Evolutionary conservation across 2,113 vertebrate species (phyloP).

Genomic region (Arenaria interpres): DNA sequence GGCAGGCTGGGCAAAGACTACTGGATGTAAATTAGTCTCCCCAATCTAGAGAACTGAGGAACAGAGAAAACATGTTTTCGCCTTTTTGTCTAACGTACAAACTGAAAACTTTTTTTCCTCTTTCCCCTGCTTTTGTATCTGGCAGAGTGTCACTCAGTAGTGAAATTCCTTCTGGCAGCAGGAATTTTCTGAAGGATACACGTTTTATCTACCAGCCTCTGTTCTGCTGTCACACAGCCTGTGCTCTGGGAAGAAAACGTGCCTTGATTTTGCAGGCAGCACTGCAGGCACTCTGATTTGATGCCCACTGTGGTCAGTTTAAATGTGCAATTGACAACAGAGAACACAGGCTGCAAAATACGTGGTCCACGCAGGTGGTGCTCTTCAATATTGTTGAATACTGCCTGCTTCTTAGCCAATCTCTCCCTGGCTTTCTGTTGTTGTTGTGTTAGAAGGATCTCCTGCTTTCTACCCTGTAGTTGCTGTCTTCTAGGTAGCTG

Average conservation of each 20-base stretch:
- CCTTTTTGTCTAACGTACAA: background rate
- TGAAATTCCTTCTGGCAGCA: background rate
- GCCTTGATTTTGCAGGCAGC: background rate
- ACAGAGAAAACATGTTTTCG: background rate
- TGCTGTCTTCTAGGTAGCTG: background rate
- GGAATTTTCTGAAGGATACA: background rate
- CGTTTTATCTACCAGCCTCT: background rate
- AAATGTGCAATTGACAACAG: background rate
- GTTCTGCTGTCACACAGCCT: background rate
- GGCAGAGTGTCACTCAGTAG: background rate
- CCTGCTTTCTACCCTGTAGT: background rate
- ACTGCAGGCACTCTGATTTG: background rate
- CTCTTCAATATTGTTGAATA: background rate
- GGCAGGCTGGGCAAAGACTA: background rate
- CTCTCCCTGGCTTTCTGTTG: rapidly evolving
- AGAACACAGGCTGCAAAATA: background rate
- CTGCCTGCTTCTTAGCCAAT: background rate
- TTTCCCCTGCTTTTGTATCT: background rate
- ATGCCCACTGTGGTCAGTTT: background rate
- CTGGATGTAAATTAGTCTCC: background rate
- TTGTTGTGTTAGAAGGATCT: background rate
- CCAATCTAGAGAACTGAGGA: background rate
- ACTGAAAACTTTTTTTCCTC: background rate
- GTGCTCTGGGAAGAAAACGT: background rate
- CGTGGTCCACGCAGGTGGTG: rapidly evolving